Percentiles rank a stretch among this genome's conserved stretches.
Evolutionary conservation across 2,113 vertebrate genomes (phyloP).

Genomic region (Triplophysa rosa): DNA sequence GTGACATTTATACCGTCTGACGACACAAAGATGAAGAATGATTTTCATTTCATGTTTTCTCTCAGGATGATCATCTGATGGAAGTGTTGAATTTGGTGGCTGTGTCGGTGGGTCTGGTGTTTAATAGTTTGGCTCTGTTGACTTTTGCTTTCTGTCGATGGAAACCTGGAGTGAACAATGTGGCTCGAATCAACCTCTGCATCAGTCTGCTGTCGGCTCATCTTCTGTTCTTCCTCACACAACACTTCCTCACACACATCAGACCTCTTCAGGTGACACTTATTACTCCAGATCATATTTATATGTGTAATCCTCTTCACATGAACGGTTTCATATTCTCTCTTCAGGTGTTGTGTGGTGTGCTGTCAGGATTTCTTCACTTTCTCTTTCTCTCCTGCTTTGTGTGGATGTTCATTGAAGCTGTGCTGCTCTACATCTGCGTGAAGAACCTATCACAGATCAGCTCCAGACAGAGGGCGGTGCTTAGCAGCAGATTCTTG

Average conservation of each 20-base stretch:
- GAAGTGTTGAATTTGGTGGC: slow-evolving; percentile 51
- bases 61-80: slow-evolving; percentile 45
- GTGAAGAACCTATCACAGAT: slow-evolving; percentile 53
- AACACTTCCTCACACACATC: slow-evolving; percentile 43
- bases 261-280: slow-evolving; percentile 47
- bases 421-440: slow-evolving; percentile 71
- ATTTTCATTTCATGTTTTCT: neutral
- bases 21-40: neutral
- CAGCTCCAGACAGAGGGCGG: slow-evolving; percentile 3
- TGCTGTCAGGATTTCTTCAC: slow-evolving; percentile 71
- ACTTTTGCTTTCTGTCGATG: slow-evolving; percentile 65
- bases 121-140: slow-evolving; percentile 57
- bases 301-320: no score
- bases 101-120: slow-evolving; percentile 59
- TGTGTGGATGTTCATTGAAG: slow-evolving; percentile 78
- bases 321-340: neutral
- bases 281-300: no score
- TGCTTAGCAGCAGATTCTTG: slow-evolving; percentile 7
- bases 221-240: slow-evolving; percentile 56
- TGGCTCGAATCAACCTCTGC: slow-evolving; percentile 65
- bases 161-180: slow-evolving; percentile 61
- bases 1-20: no score
- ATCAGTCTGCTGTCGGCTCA: slow-evolving; percentile 69
- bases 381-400: slow-evolving; percentile 73
- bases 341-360: slow-evolving; percentile 62